Evolutionary conservation across 64 coral and sea anemone genomes (phyloP).

Genomic region (Montipora cactus): DNA sequence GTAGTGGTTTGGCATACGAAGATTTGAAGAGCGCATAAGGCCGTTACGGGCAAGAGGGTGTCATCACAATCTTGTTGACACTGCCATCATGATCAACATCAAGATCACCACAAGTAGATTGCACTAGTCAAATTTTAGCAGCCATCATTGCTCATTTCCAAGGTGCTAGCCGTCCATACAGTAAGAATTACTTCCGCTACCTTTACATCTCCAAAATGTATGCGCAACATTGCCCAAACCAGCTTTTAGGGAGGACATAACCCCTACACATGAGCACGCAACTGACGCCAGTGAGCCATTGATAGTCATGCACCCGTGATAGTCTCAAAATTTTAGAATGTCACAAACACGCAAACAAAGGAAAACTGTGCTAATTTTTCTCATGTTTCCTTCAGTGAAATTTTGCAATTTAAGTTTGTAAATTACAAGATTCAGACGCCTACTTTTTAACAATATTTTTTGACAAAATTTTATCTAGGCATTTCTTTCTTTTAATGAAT

Average conservation of each 20-base stretch:
- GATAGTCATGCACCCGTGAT: not conserved
- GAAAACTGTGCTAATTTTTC: no score
- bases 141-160: conserved; percentile 57
- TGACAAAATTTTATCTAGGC: no score
- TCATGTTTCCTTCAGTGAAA: no score
- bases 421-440: no score
- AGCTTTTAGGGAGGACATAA: not conserved
- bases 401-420: no score
- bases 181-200: not conserved
- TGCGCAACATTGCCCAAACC: not conserved
- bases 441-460: no score
- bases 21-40: conserved; percentile 9
- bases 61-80: conserved; percentile 35
- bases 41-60: conserved; percentile 19
- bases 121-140: conserved; percentile 20
- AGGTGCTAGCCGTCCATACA: not conserved
- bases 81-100: conserved; percentile 19
- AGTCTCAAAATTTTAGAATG: no score
- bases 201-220: not conserved
- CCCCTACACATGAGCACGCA: not conserved
- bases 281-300: not conserved
- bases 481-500: no score
- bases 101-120: conserved; percentile 27
- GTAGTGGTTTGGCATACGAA: conserved; percentile 7
- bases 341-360: no score